A percentile compares a stretch with the other conserved stretches of the same genome.
These are phyloP conservation scores for Sebastolobus alascanus DNA, from an alignment of 2,797 vertebrate genomes.

Conservation along the genomic window DNA sequence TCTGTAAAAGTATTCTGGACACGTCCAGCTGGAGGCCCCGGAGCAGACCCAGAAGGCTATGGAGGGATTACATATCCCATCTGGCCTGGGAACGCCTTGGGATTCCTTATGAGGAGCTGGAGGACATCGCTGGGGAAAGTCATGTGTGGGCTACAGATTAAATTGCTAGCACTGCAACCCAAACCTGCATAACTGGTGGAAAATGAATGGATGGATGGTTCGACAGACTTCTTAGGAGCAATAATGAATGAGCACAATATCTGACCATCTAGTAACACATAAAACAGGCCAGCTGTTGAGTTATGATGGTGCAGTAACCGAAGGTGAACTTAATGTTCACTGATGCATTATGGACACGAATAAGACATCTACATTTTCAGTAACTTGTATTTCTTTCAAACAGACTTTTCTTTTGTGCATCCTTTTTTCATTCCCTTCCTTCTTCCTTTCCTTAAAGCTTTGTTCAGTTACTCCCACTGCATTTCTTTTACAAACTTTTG, in stretches of 20 bases:
- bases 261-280: background rate
- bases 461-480: background rate
- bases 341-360: background rate
- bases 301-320: background rate
- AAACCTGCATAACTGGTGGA: slow-evolving; percentile 8
- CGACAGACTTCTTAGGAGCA: background rate
- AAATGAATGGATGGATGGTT: slow-evolving; percentile 16
- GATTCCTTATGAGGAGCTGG: slow-evolving; percentile 33
- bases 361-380: background rate
- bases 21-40: slow-evolving; percentile 39
- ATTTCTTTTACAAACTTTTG: slow-evolving; percentile 4
- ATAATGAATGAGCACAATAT: slow-evolving; percentile 10
- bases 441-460: background rate
- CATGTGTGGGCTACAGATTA: slow-evolving; percentile 21
- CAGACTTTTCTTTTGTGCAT: background rate
- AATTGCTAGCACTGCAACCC: background rate
- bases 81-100: slow-evolving; percentile 21
- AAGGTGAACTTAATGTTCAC: slow-evolving; percentile 2
- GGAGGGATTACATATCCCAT: slow-evolving; percentile 41
- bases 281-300: slow-evolving; percentile 1
- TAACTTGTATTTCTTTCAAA: background rate
- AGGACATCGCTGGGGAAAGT: slow-evolving; percentile 21
- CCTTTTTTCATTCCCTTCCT: background rate
- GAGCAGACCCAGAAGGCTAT: slow-evolving; percentile 39
- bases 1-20: slow-evolving; percentile 34